These are phyloP conservation scores for Tetrax tetrax DNA, from an alignment of 2,113 vertebrate genomes.

Conservation along the genomic window DNA sequence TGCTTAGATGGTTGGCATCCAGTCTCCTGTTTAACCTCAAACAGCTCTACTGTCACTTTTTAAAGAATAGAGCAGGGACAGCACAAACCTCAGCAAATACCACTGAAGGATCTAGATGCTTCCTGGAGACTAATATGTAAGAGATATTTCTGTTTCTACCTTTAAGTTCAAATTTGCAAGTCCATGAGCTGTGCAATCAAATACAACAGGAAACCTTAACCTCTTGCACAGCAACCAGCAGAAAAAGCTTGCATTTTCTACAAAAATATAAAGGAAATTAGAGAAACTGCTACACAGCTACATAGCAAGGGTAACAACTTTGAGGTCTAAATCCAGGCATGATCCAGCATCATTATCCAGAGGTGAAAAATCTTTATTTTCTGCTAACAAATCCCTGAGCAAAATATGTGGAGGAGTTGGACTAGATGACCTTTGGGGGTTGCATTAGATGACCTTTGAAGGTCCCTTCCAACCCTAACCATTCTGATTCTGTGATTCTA, in stretches of 20 bases:
- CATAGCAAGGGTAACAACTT: not conserved
- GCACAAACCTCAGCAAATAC: not conserved
- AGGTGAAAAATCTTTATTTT: not conserved
- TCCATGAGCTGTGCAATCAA: not conserved
- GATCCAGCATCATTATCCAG: not conserved
- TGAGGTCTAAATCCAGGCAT: not conserved
- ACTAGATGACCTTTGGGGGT: no score
- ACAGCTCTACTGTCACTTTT: not conserved
- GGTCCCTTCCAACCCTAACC: no score
- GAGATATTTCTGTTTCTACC: not conserved
- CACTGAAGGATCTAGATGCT: not conserved
- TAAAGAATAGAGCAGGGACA: not conserved
- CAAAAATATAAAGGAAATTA: not conserved
- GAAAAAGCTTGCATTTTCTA: not conserved
- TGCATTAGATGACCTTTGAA: no score
- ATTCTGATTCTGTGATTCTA: no score
- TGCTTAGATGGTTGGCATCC: not conserved
- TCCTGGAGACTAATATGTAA: not conserved
- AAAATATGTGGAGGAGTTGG: not conserved
- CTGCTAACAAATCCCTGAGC: not conserved
- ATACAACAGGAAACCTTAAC: not conserved
- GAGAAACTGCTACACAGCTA: not conserved
- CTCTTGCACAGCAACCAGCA: not conserved
- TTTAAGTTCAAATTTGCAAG: not conserved
- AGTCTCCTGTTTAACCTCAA: not conserved